Evolutionary conservation across 2,113 vertebrate species (phyloP), one percentile per base, ranked within the genome.

Genomic region (Leucopsar rothschildi): DNA sequence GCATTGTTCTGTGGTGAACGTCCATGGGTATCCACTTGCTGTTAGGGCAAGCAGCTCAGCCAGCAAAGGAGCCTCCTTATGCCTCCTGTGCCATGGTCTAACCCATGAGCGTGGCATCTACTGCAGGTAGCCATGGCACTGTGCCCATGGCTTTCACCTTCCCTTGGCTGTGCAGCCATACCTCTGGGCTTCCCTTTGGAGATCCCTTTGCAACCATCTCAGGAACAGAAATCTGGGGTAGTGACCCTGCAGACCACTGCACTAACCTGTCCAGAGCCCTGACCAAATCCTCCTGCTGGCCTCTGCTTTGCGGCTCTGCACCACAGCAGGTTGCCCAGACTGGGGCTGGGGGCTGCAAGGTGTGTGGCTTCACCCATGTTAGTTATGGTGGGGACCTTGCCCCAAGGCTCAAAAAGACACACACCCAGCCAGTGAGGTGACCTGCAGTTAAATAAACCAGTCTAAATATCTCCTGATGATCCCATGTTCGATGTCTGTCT

Each of bases 251-350:
- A 86, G 50, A 69, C 17, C n/a, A 68, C 23, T 18, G 39, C 9
- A 33, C 40, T 21, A 52, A 40, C 24, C 9, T 28, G 37, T 28
- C 33, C 72, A 61, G 45, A 61, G 37, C n/a, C 57, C 40, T 72
- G 49, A 37, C 7, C 37, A 44, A 11, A 10, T 47, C 39, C 61
- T 79, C 23, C 6, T 92, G 33, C 52, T 31, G 23, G 15, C 12
- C 23, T n/a, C 33, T 27, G 27, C 20, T 6, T 2, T 18, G n/a
- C 0, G 0, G 23, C 21, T 44, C 16, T 0, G 0, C 35, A 33
- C 11, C 65, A 40, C 11, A 0, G 0, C 12, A 6, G 28, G 22
- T 19, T 47, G 25, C 53, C 37, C 12, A n/a, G 40, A 14, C 19
- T 52, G 18, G 2, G 3, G 15, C 44, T 12, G 7, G 2, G 29